A percentile compares a stretch with the other conserved stretches of the same genome.
phyloP scores from a whole-genome alignment of 2,797 vertebrate genomes.

The Rhinoraja longicauda region DNA sequence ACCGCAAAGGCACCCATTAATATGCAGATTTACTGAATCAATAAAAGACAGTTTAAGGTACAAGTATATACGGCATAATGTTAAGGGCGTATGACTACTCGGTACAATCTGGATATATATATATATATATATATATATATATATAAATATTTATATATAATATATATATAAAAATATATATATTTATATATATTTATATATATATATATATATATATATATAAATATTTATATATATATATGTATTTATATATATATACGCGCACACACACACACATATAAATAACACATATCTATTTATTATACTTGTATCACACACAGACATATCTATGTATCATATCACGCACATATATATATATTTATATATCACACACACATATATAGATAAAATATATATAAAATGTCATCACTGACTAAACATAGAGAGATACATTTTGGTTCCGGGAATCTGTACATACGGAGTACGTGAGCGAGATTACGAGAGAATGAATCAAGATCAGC shows the following conservation, averaged over 20 bases:
- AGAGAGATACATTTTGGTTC: neutral
- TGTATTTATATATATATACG: no score
- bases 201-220: no score
- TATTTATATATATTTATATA: no score
- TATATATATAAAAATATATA: no score
- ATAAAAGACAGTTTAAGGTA: conserved; percentile 26
- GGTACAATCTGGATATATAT: neutral
- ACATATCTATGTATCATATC: no score
- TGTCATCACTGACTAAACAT: neutral
- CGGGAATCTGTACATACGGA: neutral
- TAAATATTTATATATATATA: no score
- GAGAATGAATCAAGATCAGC: conserved; percentile 36
- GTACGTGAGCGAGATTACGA: neutral
- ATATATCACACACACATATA: neutral
- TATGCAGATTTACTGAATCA: conserved; percentile 38
- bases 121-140: neutral
- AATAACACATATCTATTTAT: no score
- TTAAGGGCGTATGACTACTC: neutral
- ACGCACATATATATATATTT: neutral
- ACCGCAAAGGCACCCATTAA: neutral
- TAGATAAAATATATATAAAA: neutral
- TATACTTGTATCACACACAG: no score
- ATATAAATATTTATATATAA: no score
- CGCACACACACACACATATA: no score
- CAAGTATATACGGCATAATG: neutral